Evolutionary conservation across 2,797 vertebrate species (phyloP), one percentile per base, ranked within the genome.

Genomic region (Heterohyrax brucei): DNA sequence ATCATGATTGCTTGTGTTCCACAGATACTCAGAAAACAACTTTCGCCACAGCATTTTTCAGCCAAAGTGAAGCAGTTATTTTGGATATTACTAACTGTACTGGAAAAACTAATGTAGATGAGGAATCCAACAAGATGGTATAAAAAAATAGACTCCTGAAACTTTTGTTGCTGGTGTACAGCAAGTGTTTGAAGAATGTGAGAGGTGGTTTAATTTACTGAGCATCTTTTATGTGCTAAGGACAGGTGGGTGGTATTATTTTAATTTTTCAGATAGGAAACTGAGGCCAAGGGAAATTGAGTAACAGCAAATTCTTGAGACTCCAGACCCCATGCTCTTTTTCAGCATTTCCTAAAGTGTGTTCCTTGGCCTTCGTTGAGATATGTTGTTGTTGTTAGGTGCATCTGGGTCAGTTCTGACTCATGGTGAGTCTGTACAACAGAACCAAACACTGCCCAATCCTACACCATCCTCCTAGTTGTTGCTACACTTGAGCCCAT

Each of bases 241-340:
- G 7, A 26, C 7, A 82, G 10, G 24, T 83, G 59, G 28, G 61
- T 92, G 44, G 22, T 96, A 12, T 7, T 87, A 28, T 94, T 96
- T 93, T 91, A 50, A 66, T 93, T 86, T 87, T 84, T 70, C 33
- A 94, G 28, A 61, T 70, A 82, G 59, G 89, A 89, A 90, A 94
- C 44, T 94, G 80, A 95, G 14, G 22, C 44, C 21, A 9, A 76
- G 8, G 70, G n/a, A 81, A 93, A 78, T 79, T 66, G n/a, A 62
- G 56, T 76, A 59, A 82, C 16, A 84, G 26, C 7, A 59, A n/a
- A 30, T 85, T 85, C 30, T 91, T 76, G 64, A 72, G 87, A 85
- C 3, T 80, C 21, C 30, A 76, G 56, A 86, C n/a, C 26, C 62
- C 24, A 8, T 91, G 82, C 50, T 93, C 13, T 93, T 87, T 93